A percentile compares a stretch with the other conserved stretches of the same genome.
Conservation (phyloP, 2,797 vertebrate genomes). For the Hirundo rustica region DNA sequence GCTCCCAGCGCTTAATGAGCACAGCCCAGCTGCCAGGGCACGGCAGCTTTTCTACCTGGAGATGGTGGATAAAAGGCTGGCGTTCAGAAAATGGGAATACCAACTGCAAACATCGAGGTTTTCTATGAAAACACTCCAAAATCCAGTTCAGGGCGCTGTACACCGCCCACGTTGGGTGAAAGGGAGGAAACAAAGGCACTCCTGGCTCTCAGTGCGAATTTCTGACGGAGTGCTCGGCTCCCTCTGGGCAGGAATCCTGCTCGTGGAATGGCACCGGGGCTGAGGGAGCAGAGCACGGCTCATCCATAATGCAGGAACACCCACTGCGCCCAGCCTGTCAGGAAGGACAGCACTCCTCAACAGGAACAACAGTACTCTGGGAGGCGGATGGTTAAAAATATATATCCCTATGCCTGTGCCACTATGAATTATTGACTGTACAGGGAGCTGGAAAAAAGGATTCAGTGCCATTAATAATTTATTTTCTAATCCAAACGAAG, state of each 20-base stretch:
- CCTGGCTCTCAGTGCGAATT: not conserved
- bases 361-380: not conserved
- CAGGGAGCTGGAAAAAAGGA: conserved; percentile 23
- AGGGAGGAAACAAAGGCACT: not conserved
- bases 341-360: not conserved
- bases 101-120: rapidly evolving
- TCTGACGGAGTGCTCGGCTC: not conserved
- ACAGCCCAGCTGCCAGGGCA: not conserved
- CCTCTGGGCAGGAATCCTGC: not conserved
- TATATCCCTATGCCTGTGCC: not conserved
- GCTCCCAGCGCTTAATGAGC: not conserved
- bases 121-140: not conserved
- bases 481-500: conserved; percentile 46
- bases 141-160: not conserved
- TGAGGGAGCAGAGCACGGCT: not conserved
- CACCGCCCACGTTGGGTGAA: not conserved
- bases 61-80: not conserved
- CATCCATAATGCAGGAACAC: conserved; percentile 44
- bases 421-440: conserved; percentile 67
- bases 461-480: conserved; percentile 45
- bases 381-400: conserved; percentile 45
- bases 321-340: not conserved
- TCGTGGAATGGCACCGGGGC: not conserved
- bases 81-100: not conserved
- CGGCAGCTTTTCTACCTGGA: not conserved